These are phyloP conservation scores for Trachelipus rathkii DNA, from an alignment of 1,140 invertebrate genomes.

Conservation along the genomic window DNA sequence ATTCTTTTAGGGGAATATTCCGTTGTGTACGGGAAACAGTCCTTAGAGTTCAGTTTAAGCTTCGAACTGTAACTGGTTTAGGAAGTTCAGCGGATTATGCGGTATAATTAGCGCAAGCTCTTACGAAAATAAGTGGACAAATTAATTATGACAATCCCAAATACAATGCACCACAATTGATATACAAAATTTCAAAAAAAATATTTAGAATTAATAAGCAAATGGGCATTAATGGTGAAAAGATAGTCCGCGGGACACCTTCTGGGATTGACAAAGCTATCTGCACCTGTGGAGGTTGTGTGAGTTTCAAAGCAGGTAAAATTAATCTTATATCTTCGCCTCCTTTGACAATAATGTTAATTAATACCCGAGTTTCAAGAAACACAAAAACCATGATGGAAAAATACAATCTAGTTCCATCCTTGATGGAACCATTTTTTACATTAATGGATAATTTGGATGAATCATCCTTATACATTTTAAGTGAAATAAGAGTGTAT, in stretches of 20 bases:
- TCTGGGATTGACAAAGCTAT: constrained; percentile 92
- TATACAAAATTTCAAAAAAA: constrained; percentile 16
- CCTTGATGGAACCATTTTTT: constrained; percentile 62
- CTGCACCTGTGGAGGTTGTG: constrained; percentile 75
- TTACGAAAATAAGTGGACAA: constrained; percentile 53
- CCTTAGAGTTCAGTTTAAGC: constrained; percentile 79
- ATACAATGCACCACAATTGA: too few species aligned
- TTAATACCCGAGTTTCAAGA: constrained; percentile 76
- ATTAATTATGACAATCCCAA: constrained; percentile 3
- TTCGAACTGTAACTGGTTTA: constrained; percentile 73
- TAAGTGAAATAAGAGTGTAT: constrained; percentile 18
- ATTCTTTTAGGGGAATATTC: constrained; percentile 97
- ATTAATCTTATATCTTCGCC: constrained; percentile 46
- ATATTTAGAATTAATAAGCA: constrained; percentile 60
- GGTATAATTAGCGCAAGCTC: constrained; percentile 68
- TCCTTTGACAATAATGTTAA: constrained; percentile 61
- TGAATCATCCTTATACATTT: constrained; percentile 47
- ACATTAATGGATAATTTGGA: constrained; percentile 64
- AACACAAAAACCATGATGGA: constrained; percentile 74
- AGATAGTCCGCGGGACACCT: constrained; percentile 83
- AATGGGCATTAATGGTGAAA: constrained; percentile 77
- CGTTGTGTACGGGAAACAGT: constrained; percentile 93
- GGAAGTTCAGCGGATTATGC: constrained; percentile 90
- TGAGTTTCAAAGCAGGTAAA: constrained; percentile 62
- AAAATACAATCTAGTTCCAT: constrained; percentile 57